A percentile compares a stretch with the other conserved stretches of the same genome.
Conservation (phyloP, 1,140 invertebrate genomes). For the Ylistrum balloti region DNA sequence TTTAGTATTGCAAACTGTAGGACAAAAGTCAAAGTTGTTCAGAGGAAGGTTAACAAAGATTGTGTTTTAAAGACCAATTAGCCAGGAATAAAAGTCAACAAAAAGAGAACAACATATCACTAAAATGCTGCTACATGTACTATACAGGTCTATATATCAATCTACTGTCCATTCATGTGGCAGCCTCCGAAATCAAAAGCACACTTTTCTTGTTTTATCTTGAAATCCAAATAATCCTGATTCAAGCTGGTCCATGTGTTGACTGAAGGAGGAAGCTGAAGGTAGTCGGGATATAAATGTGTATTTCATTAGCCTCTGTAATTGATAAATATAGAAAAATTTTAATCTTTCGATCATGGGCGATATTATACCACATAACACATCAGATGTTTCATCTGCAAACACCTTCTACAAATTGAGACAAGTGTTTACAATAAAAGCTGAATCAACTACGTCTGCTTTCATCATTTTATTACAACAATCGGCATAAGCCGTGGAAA, state of each 20-base stretch:
- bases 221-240: not conserved
- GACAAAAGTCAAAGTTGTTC: too few relatives aligned
- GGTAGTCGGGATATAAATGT: not conserved
- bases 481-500: not conserved
- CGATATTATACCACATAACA: not conserved
- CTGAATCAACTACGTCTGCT: not conserved
- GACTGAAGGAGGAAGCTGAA: not conserved
- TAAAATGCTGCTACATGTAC: too few relatives aligned
- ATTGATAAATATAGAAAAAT: conserved; percentile 40
- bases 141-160: too few relatives aligned
- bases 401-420: not conserved
- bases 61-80: too few relatives aligned
- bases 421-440: conserved; percentile 7
- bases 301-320: conserved; percentile 15
- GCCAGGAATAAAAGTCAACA: too few relatives aligned
- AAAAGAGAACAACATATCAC: too few relatives aligned
- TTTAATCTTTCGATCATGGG: not conserved
- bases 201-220: not conserved
- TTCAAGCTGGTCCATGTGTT: not conserved
- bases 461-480: conserved; percentile 5
- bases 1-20: too few relatives aligned
- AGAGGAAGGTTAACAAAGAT: too few relatives aligned
- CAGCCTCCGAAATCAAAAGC: too few relatives aligned
- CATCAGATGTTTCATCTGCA: not conserved
- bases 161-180: too few relatives aligned